Conservation (phyloP, 1,140 invertebrate species). For the Drosophila albomicans region DNA sequence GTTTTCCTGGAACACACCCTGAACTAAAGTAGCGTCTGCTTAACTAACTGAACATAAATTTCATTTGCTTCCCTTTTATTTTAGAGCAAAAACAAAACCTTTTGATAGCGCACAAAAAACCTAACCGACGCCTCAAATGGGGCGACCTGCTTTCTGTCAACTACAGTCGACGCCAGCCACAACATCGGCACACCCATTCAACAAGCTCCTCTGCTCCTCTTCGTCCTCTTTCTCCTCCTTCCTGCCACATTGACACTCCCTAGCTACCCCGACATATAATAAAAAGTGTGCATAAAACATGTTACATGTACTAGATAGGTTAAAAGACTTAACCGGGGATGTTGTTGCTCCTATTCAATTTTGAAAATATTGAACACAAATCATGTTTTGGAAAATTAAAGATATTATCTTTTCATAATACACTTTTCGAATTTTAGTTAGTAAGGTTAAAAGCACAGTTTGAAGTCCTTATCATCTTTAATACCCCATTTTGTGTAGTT, state of each 20-base stretch:
- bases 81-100: constrained; percentile 17
- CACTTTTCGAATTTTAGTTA: background rate
- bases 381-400: background rate
- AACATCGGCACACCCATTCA: constrained; percentile 69
- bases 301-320: background rate
- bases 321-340: background rate
- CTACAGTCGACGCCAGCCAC: constrained; percentile 47
- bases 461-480: background rate
- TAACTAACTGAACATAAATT: constrained; percentile 49
- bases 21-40: constrained; percentile 22
- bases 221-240: background rate
- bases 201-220: background rate
- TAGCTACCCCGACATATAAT: constrained; percentile 19
- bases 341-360: background rate
- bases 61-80: constrained; percentile 47
- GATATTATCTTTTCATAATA: background rate
- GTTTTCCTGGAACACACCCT: constrained; percentile 19
- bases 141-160: constrained; percentile 64
- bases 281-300: constrained; percentile 24
- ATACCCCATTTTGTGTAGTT: background rate
- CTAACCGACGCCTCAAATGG: constrained; percentile 36
- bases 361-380: background rate
- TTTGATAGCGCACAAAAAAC: constrained; percentile 26
- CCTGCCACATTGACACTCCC: constrained; percentile 12
- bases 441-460: background rate